Conservation (phyloP, 2,797 vertebrate species). For the Chelonia mydas region DNA sequence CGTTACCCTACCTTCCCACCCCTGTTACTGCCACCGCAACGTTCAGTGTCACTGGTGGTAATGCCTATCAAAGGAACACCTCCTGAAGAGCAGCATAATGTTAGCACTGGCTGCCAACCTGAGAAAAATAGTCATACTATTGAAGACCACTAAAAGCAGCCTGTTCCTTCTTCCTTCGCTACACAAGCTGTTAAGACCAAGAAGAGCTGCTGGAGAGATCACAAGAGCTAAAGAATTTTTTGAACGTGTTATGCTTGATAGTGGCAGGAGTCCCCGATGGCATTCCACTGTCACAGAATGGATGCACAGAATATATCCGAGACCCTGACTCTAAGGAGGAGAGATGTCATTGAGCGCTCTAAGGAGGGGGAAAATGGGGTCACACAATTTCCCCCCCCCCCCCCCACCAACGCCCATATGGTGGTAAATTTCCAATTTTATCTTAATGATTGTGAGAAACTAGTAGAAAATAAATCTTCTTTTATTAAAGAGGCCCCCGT, state of each 20-base stretch:
- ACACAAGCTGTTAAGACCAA: conserved; percentile 52
- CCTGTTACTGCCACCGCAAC: neutral
- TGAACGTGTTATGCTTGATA: conserved; percentile 76
- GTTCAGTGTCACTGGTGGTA: conserved; percentile 47
- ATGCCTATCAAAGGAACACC: conserved; percentile 57
- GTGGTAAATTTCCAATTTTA: neutral
- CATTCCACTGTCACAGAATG: conserved; percentile 48
- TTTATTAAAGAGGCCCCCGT: rapidly evolving
- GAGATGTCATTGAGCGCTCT: conserved; percentile 28
- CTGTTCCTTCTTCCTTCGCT: neutral
- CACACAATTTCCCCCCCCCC: neutral
- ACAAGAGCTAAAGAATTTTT: conserved; percentile 77
- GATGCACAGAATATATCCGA: conserved; percentile 33
- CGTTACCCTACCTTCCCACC: neutral
- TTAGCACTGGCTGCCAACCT: conserved; percentile 60
- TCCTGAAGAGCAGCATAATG: conserved; percentile 18
- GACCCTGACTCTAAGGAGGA: neutral
- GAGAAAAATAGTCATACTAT: conserved; percentile 61
- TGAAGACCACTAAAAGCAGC: conserved; percentile 50
- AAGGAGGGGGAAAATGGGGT: rapidly evolving
- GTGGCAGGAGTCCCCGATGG: conserved; percentile 16
- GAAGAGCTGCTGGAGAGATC: conserved; percentile 66
- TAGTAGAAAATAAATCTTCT: neutral
- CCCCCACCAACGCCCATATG: neutral
- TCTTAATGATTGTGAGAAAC: neutral